Percentiles rank a stretch among this genome's conserved stretches.
These are phyloP conservation scores for Aspiorhynchus laticeps DNA, from an alignment of 2,113 vertebrate genomes.

Conservation along the genomic window DNA sequence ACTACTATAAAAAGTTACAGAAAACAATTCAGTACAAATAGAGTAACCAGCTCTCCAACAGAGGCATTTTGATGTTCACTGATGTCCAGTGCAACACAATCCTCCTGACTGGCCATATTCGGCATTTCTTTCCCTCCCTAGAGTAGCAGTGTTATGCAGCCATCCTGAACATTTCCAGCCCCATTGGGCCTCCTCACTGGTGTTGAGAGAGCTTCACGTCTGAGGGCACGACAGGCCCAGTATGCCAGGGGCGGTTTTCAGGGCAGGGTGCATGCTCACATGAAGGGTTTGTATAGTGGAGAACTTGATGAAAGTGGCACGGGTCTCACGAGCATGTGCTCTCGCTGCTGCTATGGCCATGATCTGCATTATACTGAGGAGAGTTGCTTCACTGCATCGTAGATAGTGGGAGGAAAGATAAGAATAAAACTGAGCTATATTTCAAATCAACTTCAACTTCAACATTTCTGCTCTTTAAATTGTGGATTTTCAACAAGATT, in stretches of 20 bases:
- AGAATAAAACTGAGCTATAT: not conserved
- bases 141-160: not conserved
- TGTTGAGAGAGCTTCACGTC: constrained; percentile 12
- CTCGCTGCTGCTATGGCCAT: constrained; percentile 73
- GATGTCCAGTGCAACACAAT: not conserved
- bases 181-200: not conserved
- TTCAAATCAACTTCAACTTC: not conserved
- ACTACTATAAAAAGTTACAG: not conserved
- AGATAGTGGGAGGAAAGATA: not conserved
- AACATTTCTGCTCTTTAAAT: not conserved
- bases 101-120: not conserved
- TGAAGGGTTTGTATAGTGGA: constrained; percentile 75
- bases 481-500: too few species aligned
- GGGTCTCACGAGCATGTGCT: constrained; percentile 68
- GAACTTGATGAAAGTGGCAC: constrained; percentile 80
- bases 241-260: constrained; percentile 61
- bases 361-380: constrained; percentile 72
- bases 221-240: constrained; percentile 60
- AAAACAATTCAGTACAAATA: not conserved
- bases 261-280: constrained; percentile 74
- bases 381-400: constrained; percentile 70
- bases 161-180: not conserved
- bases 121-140: not conserved
- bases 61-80: too few species aligned
- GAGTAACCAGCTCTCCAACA: not conserved